Percentiles rank a stretch among this genome's conserved stretches.
phyloP scores from a whole-genome alignment of 2,797 vertebrate genomes.

The Malurus leucopterus region DNA sequence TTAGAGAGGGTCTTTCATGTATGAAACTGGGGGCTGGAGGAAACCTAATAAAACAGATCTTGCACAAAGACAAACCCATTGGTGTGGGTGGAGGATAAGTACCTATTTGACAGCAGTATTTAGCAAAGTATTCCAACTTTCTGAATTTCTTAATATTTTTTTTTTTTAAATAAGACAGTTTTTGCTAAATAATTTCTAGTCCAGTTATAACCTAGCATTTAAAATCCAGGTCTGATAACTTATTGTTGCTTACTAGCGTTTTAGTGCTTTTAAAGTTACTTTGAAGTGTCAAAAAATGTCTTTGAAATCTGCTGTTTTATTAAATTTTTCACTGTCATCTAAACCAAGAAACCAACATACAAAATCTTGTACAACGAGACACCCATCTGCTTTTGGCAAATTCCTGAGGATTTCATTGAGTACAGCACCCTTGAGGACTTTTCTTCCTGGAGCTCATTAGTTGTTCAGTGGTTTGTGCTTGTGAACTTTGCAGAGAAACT shows the following conservation, averaged over 20 bases:
- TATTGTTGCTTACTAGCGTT: background rate
- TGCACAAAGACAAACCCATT: background rate
- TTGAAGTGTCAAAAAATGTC: background rate
- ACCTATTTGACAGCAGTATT: background rate
- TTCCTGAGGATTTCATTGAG: background rate
- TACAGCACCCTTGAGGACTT: background rate
- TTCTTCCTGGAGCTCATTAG: background rate
- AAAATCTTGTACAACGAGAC: background rate
- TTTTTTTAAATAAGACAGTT: background rate
- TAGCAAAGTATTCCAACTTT: background rate
- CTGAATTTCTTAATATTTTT: background rate
- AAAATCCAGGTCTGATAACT: background rate
- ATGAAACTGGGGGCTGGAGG: rapidly evolving
- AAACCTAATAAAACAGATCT: background rate
- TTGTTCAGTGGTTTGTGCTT: background rate
- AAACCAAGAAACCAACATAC: background rate
- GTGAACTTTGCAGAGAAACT: background rate
- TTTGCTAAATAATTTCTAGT: background rate
- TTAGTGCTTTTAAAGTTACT: background rate
- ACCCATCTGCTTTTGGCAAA: background rate
- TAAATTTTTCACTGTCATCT: background rate
- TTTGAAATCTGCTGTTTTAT: background rate
- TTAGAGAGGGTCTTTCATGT: background rate
- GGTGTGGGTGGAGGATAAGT: background rate
- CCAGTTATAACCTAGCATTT: background rate